These are phyloP conservation scores for Microcebus murinus DNA, from an alignment of 2,113 vertebrate species.

Conservation along the genomic window DNA sequence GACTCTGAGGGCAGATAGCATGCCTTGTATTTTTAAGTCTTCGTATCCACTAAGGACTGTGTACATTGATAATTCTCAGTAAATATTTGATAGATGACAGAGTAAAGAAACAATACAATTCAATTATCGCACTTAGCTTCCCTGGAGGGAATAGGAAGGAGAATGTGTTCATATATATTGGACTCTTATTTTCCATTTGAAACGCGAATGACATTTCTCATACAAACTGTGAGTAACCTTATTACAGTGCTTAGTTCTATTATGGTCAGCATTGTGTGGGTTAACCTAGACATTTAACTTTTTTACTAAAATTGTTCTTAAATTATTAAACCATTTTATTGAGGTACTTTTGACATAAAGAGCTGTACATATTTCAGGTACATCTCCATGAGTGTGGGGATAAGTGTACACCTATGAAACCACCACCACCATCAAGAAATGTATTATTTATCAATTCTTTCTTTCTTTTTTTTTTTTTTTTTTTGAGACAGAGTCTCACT, in stretches of 20 bases:
- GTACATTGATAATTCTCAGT: neutral
- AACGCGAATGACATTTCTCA: neutral
- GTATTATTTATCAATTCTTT: neutral
- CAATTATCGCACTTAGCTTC: neutral
- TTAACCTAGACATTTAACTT: neutral
- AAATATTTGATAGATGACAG: neutral
- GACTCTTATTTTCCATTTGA: neutral
- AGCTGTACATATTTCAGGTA: neutral
- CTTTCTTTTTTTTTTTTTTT: neutral
- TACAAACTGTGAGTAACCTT: neutral
- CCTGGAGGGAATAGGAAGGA: neutral
- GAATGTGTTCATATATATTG: neutral
- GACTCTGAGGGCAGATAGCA: neutral
- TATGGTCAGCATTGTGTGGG: neutral
- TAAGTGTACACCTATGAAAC: neutral
- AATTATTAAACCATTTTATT: neutral
- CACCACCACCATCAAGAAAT: neutral
- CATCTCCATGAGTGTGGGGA: neutral
- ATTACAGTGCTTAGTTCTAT: neutral
- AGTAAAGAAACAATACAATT: neutral
- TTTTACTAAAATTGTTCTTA: neutral
- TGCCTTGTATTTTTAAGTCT: neutral
- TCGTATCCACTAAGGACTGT: neutral
- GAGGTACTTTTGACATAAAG: neutral
- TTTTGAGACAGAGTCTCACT: too few species aligned